These are phyloP conservation scores for Pseudoips prasinana DNA, from an alignment of 2,888 invertebrate genomes.

Conservation along the genomic window DNA sequence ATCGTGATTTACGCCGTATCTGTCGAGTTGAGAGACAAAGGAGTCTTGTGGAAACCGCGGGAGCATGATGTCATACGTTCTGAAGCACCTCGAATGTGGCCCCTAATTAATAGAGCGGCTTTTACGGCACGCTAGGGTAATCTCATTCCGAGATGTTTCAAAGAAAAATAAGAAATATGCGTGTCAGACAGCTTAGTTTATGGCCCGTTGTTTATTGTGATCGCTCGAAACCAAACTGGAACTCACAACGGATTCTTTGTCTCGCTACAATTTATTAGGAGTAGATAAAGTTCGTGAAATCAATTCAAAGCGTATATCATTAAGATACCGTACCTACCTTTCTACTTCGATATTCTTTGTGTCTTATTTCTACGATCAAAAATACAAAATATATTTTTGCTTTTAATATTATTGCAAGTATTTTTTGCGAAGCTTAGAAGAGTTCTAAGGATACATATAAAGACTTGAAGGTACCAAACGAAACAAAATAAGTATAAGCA, in stretches of 20 bases:
- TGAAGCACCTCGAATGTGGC: slow-evolving; percentile 32
- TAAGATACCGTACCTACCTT: slow-evolving; percentile 33
- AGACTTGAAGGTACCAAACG: slow-evolving; percentile 4
- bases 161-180: slow-evolving; percentile 67
- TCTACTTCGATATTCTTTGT: slow-evolving; percentile 24
- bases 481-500: slow-evolving; percentile 7
- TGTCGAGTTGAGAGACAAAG: slow-evolving; percentile 71
- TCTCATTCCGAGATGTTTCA: slow-evolving; percentile 48
- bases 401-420: background rate
- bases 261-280: slow-evolving; percentile 42
- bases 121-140: slow-evolving; percentile 56
- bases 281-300: slow-evolving; percentile 40
- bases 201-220: slow-evolving; percentile 62
- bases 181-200: slow-evolving; percentile 58
- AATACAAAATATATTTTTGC: background rate
- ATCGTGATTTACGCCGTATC: slow-evolving; percentile 69
- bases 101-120: slow-evolving; percentile 68
- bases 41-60: slow-evolving; percentile 60
- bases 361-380: slow-evolving; percentile 20
- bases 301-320: slow-evolving; percentile 37
- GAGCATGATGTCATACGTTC: slow-evolving; percentile 68
- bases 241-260: slow-evolving; percentile 61
- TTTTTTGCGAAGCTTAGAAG: no score
- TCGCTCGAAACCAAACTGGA: slow-evolving; percentile 39
- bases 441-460: slow-evolving; percentile 4